A percentile compares a stretch with the other conserved stretches of the same genome.
Evolutionary conservation across 2,797 vertebrate species (phyloP).

Genomic region (Pangasius mekongensis): DNA sequence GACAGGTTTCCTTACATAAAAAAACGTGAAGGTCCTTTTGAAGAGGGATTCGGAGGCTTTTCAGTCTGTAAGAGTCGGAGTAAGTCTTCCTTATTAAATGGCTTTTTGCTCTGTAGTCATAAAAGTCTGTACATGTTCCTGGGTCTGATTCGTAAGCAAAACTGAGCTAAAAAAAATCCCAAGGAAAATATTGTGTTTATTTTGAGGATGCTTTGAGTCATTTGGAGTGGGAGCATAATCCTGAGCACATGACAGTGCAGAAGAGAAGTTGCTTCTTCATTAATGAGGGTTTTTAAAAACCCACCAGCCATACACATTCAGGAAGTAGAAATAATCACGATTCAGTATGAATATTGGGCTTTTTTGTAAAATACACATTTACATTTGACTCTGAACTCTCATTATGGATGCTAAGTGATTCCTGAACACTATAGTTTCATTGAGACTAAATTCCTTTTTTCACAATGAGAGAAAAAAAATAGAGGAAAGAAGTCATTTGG

Average conservation of each 20-base stretch:
- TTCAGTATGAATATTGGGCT: not conserved
- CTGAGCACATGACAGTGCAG: constrained; percentile 61
- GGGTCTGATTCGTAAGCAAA: not conserved
- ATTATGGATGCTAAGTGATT: not conserved
- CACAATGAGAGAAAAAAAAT: not conserved
- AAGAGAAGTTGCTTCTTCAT: constrained; percentile 48
- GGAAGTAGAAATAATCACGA: not conserved
- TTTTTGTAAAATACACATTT: not conserved
- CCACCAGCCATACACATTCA: not conserved
- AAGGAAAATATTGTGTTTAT: constrained; percentile 1
- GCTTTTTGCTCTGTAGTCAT: not conserved
- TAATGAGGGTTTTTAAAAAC: not conserved
- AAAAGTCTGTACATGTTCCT: not conserved
- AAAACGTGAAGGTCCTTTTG: not conserved
- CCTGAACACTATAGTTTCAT: not conserved
- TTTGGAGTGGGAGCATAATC: constrained; percentile 66
- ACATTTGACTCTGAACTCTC: not conserved
- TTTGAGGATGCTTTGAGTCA: constrained; percentile 44
- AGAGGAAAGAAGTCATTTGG: not conserved
- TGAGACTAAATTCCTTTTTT: not conserved
- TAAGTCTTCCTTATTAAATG: not conserved
- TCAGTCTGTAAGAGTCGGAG: not conserved
- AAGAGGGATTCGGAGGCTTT: not conserved
- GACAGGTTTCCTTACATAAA: not conserved
- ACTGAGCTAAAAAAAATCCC: not conserved